phyloP scores from a whole-genome alignment of 92 coral and sea anemone species.

The Scolanthus callimorphus region DNA sequence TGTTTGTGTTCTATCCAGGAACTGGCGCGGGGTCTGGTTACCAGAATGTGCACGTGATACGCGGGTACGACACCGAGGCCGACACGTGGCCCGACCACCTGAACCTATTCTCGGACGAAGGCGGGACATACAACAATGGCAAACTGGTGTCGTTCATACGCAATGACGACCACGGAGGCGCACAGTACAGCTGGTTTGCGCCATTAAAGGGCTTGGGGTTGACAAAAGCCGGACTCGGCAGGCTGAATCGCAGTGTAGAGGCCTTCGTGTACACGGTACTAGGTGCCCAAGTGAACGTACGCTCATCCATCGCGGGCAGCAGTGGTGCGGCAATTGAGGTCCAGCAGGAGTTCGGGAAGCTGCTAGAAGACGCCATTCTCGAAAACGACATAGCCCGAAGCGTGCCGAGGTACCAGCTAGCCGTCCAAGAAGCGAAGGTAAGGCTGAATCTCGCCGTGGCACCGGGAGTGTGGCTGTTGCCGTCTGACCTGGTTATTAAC shows the following conservation, averaged over 20 bases:
- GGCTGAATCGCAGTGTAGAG: slow-evolving; percentile 22
- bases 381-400: slow-evolving; percentile 23
- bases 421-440: slow-evolving; percentile 24
- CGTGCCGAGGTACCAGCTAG: slow-evolving; percentile 33
- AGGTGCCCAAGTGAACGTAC: slow-evolving; percentile 12
- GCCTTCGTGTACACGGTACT: slow-evolving; percentile 17
- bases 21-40: no score
- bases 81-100: not conserved
- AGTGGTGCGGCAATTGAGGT: slow-evolving; percentile 5
- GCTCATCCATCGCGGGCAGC: slow-evolving; percentile 6
- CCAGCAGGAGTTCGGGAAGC: slow-evolving; percentile 1
- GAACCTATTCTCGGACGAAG: slow-evolving; percentile 9
- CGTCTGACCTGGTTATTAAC: slow-evolving; percentile 9
- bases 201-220: no score
- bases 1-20: not conserved
- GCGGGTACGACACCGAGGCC: not conserved
- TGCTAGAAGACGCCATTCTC: slow-evolving; percentile 19
- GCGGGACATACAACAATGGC: slow-evolving; percentile 6
- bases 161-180: slow-evolving; percentile 1
- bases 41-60: not conserved
- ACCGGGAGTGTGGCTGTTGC: slow-evolving; percentile 33
- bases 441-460: slow-evolving; percentile 25
- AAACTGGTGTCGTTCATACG: not conserved
- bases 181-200: no score
- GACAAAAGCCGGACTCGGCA: slow-evolving; percentile 19